Evolutionary conservation across 2,113 vertebrate species (phyloP).

Genomic region (Gymnarchus niloticus): DNA sequence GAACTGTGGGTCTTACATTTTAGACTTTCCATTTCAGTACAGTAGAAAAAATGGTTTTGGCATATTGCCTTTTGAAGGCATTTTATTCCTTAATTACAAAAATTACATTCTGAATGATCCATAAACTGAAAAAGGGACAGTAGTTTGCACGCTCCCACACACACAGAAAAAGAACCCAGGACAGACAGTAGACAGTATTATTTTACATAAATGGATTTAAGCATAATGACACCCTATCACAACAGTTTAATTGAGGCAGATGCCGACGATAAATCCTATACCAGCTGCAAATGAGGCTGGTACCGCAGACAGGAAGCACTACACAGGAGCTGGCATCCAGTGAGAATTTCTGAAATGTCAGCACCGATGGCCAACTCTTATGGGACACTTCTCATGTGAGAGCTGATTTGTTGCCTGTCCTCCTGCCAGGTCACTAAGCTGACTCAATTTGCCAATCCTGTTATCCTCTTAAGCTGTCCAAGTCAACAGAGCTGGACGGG

Average conservation of each 20-base stretch:
- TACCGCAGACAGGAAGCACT: neutral
- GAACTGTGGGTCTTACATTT: neutral
- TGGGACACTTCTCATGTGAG: neutral
- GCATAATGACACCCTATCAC: constrained; percentile 38
- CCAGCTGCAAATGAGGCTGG: constrained; percentile 8
- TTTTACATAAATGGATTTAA: constrained; percentile 46
- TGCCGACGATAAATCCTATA: neutral
- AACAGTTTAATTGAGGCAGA: constrained; percentile 36
- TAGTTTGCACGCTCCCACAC: neutral
- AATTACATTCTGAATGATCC: neutral
- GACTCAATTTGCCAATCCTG: constrained; percentile 60
- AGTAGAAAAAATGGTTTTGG: neutral
- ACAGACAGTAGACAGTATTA: constrained; percentile 48
- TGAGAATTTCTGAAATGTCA: neutral
- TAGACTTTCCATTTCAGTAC: neutral
- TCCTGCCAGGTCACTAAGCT: constrained; percentile 57
- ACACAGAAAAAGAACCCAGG: constrained; percentile 24
- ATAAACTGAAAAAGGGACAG: neutral
- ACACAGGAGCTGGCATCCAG: neutral
- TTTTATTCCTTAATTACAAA: neutral
- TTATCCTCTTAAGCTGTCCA: constrained; percentile 60
- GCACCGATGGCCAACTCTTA: constrained; percentile 10
- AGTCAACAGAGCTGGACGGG: constrained; percentile 35
- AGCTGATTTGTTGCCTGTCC: constrained; percentile 9
- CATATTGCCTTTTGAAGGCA: neutral